Base-by-base conservation (phyloP, 2,113 vertebrate species). In the Pao palembangensis region DNA sequence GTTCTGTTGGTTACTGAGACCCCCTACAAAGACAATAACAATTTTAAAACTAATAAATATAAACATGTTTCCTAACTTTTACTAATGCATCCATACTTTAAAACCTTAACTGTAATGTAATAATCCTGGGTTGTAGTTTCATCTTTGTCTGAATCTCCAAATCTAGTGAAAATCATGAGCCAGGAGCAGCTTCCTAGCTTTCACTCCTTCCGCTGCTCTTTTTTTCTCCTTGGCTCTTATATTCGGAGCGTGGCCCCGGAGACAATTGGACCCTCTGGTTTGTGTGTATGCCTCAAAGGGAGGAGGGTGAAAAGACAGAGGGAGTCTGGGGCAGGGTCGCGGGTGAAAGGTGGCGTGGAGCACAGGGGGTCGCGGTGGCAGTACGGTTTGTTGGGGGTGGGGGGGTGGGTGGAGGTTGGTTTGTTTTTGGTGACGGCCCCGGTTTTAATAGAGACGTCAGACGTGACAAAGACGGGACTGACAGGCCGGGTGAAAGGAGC, bases 391-490 rank as follows among this genome's bases (percentile, higher is more conserved):
- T 13, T 0, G 43, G 1, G 44, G 15, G 44, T 0, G 44, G 1
- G 44, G 44, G 44, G 44, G 44, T 25, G 44, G 1, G 44, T 8
- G 34, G 34, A 38, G 34, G 34, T 38, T 38, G 34, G 34, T 38
- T 38, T 55, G 43, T 78, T 71, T 78, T 83, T 66, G 85, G 82
- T 61, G 80, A 79, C 67, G 81, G 73, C 75, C 74, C 62, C 57
- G 55, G 72, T 79, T 85, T 91, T 91, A 92, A 91, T 91, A 87
- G 89, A 92, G 88, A 91, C 57, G 76, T 92, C 91, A 90, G 72
- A 69, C 51, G 17, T 88, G 84, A 92, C 91, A 92, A 92, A 91
- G 88, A 89, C 84, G n/a, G 48, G 64, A 60, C 67, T 90, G 91
- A 91, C 90, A 89, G 89, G 79, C 53, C 8, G 51, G 46, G 56